Evolutionary conservation across 2,113 vertebrate species (phyloP).

Genomic region (Tragulus kanchil): DNA sequence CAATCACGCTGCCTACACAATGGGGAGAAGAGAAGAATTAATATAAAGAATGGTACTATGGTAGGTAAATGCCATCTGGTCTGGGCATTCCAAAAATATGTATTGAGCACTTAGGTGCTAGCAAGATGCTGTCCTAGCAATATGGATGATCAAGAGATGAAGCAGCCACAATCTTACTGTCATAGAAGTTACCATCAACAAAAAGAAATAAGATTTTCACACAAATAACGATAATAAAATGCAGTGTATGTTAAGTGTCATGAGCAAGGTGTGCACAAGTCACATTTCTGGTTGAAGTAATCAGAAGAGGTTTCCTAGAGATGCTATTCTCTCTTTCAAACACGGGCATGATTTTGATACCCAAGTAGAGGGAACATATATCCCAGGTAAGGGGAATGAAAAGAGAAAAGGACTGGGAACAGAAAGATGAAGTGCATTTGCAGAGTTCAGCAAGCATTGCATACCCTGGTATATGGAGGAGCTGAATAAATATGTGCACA

Average conservation of each 20-base stretch:
- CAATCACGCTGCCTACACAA: conserved; percentile 93
- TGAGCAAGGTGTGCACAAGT: conserved; percentile 18
- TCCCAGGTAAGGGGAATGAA: conserved; percentile 47
- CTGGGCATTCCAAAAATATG: not conserved
- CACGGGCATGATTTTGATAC: conserved; percentile 1
- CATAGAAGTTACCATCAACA: not conserved
- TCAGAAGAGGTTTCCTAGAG: conserved; percentile 35
- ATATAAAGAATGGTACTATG: not conserved
- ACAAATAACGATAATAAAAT: not conserved
- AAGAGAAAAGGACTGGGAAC: not conserved
- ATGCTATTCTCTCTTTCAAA: conserved; percentile 4
- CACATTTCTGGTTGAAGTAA: conserved; percentile 32
- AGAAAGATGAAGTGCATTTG: not conserved
- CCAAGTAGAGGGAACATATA: not conserved
- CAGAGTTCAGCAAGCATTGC: not conserved
- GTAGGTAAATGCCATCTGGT: not conserved
- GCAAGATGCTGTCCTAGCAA: not conserved
- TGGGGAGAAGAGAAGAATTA: conserved; percentile 48
- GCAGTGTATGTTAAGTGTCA: not conserved
- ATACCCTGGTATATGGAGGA: not conserved
- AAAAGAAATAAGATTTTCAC: not conserved
- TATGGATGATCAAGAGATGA: not conserved
- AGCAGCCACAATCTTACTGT: not conserved
- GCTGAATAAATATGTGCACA: not conserved
- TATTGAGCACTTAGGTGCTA: not conserved